These are phyloP conservation scores for Arnoldichthys spilopterus DNA, from an alignment of 2,797 vertebrate species.

Conservation along the genomic window DNA sequence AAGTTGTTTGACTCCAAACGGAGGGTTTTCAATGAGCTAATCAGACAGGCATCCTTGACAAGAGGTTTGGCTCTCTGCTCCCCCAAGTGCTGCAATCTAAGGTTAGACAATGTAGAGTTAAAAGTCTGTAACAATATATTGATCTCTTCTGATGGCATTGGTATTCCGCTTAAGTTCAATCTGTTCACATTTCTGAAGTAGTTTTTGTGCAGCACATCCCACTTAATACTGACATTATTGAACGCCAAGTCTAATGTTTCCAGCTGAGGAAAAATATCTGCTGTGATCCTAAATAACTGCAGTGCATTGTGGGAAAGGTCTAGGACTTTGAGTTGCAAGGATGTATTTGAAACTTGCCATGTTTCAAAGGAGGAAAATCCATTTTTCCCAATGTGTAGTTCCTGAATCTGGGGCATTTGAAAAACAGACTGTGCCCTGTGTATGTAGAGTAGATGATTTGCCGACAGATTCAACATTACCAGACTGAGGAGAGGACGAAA, in stretches of 20 bases:
- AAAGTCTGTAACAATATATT: slow-evolving; percentile 59
- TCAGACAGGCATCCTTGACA: slow-evolving; percentile 70
- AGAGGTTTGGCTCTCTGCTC: slow-evolving; percentile 47
- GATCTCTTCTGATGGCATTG: slow-evolving; percentile 50
- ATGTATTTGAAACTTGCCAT: not conserved
- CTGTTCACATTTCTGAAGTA: slow-evolving; percentile 65
- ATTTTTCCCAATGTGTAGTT: slow-evolving; percentile 28
- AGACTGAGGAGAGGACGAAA: not conserved
- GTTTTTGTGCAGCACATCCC: slow-evolving; percentile 58
- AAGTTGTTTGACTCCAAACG: slow-evolving; percentile 67
- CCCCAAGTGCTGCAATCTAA: slow-evolving; percentile 68
- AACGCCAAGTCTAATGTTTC: slow-evolving; percentile 55
- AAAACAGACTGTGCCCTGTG: not conserved
- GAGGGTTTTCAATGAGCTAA: slow-evolving; percentile 67
- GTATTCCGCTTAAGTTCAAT: slow-evolving; percentile 66
- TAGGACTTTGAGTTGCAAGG: slow-evolving; percentile 49
- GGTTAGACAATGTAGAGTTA: slow-evolving; percentile 61
- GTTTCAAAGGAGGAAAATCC: not conserved
- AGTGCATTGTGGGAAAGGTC: slow-evolving; percentile 70
- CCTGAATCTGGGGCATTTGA: slow-evolving; percentile 43
- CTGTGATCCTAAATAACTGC: slow-evolving; percentile 58
- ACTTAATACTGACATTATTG: slow-evolving; percentile 40
- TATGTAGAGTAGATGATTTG: not conserved
- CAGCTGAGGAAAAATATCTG: slow-evolving; percentile 67
- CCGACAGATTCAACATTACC: not conserved